Base-by-base conservation (phyloP, 2,113 vertebrate species). In the Phylloscopus whistleri region DNA sequence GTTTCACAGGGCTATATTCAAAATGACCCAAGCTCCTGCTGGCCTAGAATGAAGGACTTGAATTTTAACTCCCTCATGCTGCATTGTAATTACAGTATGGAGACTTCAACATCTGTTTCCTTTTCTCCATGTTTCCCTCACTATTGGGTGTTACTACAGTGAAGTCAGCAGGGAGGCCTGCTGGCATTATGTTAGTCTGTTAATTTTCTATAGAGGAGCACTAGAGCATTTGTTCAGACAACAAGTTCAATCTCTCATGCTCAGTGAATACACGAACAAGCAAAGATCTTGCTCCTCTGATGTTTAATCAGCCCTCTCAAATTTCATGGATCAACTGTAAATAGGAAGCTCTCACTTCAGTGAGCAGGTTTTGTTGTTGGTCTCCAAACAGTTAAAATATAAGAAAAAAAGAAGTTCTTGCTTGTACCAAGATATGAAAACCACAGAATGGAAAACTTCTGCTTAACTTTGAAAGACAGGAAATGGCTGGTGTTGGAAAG, bases 311-410 rank as follows among this genome's bases (percentile, higher is more conserved):
- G 30, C 79, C 53, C 64, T 94, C 83, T 95, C 67, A 74, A 30
- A 87, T 92, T 81, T 95, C 67, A 62, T 43, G 56, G 43, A 73
- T 89, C 77, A 84, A 27, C 14, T 77, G 58, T 79, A 89, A 82
- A 74, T 89, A 89, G 68, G 49, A 87, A 68, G n/a, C 26, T 90
- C n/a, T 81, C 20, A 52, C 52, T 35, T 27, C 78, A 56, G 46
- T 31, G 24, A 94, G 48, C 43, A 24, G 22, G 35, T 84, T 87
- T 77, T 85, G 27, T 55, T 91, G 21, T 23, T 87, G n/a, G 68
- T 81, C 28, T 84, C 64, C 51, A 88, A 87, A 69, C 37, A 77
- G 90, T 96, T 96, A 96, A 97, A 93, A 87, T 70, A 81, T 13
- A 37, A 18, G 24, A n/a, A 35, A 89, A 89, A 60, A 59, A 88